Base-by-base conservation (phyloP, 2,113 vertebrate genomes). In the Calonectris borealis region DNA sequence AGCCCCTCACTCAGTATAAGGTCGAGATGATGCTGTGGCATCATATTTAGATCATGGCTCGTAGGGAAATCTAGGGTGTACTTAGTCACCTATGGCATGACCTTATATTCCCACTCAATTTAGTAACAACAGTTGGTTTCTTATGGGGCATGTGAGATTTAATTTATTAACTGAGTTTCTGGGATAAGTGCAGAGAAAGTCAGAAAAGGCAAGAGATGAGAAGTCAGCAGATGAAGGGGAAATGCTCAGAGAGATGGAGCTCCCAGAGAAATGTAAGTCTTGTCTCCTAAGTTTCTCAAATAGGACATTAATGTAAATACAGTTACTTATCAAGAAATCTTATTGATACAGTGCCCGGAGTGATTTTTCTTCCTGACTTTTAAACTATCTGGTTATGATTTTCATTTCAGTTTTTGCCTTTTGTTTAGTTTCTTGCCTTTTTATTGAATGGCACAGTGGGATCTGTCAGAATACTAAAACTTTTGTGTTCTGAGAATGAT, bases 71-170 rank as follows among this genome's bases (percentile, higher is more conserved):
- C 66, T 96, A 40, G 80, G 78, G 82, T 93, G 66, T 40, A 80
- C 96, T 98, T 98, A 98, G 98, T 98, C 98, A 98, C 98, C 97
- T 98, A 97, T 97, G 95, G 90, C 88, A 84, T 98, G 98, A 98
- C 97, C 95, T 98, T 97, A 95, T 97, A 97, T 95, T 97, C 86
- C 95, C 94, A 95, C 97, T 98, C 96, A 96, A 97, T 97, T 97
- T 97, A 98, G 97, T 97, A 98, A 97, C 98, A 97, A 92, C 98
- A 98, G 97, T 86, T 97, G 96, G 96, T 97, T 98, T 94, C 86
- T 94, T 96, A 88, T 54, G 49, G 96, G 95, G 79, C 72, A 90
- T 94, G 94, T 94, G 88, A 97, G 92, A 91, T 96, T 95, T 93
- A 92, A 86, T 91, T 95, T 91, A 96, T 97, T 97, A 97, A 76